phyloP scores from a whole-genome alignment of 1,140 invertebrate genomes.

The Drosophila kurseongensis region DNA sequence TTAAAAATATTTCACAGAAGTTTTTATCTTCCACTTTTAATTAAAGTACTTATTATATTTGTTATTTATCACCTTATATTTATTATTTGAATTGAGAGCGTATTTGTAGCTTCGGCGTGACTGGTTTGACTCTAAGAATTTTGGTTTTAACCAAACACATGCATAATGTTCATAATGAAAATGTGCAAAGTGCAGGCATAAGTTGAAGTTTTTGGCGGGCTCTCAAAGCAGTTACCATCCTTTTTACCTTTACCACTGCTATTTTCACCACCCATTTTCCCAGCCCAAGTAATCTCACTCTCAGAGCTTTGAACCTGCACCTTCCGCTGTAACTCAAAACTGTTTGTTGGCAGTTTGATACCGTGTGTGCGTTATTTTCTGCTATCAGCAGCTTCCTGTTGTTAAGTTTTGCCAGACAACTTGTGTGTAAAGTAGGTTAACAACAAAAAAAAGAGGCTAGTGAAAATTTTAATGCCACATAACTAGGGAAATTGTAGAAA shows the following conservation, averaged over 20 bases:
- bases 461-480: constrained; percentile 57
- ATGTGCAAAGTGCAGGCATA: constrained; percentile 68
- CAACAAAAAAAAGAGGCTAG: constrained; percentile 37
- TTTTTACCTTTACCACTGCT: not conserved
- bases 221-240: not conserved
- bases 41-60: too few relatives aligned
- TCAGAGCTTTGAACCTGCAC: constrained; percentile 62
- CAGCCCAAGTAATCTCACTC: constrained; percentile 4
- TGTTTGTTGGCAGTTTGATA: constrained; percentile 68
- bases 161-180: constrained; percentile 70
- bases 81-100: not conserved
- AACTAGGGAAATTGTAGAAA: constrained; percentile 39
- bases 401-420: constrained; percentile 64
- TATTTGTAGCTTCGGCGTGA: not conserved
- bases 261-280: not conserved
- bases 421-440: constrained; percentile 42
- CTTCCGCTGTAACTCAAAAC: constrained; percentile 77
- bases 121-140: not conserved
- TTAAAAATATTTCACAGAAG: too few relatives aligned
- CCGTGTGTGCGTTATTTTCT: constrained; percentile 41
- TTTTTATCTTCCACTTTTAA: too few relatives aligned
- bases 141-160: constrained; percentile 27
- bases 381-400: constrained; percentile 79
- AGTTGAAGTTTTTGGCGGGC: constrained; percentile 65
- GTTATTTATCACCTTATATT: not conserved